phyloP scores from a whole-genome alignment of 2,888 invertebrate species.

The Pterostichus madidus region DNA sequence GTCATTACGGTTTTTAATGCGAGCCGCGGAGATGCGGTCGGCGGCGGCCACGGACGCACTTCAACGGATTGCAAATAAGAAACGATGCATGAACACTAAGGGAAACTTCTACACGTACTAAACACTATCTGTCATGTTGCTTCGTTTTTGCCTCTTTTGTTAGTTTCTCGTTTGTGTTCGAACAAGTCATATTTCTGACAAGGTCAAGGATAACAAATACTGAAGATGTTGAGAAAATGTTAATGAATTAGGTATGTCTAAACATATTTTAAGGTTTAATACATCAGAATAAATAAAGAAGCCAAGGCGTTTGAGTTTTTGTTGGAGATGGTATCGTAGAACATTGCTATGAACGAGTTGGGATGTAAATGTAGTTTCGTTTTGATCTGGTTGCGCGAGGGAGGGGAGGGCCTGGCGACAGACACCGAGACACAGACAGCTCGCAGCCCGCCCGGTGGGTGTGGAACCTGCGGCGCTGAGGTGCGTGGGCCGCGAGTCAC shows the following conservation, averaged over 20 bases:
- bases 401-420: slow-evolving; percentile 32
- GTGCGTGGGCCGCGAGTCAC: slow-evolving; percentile 63
- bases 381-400: slow-evolving; percentile 22
- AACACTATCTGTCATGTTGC: too few relatives aligned
- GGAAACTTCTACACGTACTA: slow-evolving; percentile 26
- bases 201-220: slow-evolving; percentile 17
- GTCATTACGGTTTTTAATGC: slow-evolving; percentile 65
- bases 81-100: slow-evolving; percentile 33
- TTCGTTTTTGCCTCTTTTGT: too few relatives aligned
- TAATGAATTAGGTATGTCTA: slow-evolving; percentile 13
- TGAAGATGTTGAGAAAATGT: slow-evolving; percentile 6
- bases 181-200: neutral
- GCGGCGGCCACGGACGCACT: slow-evolving; percentile 41
- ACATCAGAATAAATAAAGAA: slow-evolving; percentile 33
- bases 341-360: slow-evolving; percentile 4
- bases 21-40: slow-evolving; percentile 52
- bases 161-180: too few relatives aligned
- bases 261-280: slow-evolving; percentile 25
- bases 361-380: slow-evolving; percentile 50
- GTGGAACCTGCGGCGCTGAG: slow-evolving; percentile 47
- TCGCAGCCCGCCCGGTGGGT: slow-evolving; percentile 49
- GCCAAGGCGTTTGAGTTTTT: slow-evolving; percentile 38
- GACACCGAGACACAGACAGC: slow-evolving; percentile 8
- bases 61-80: slow-evolving; percentile 51
- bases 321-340: slow-evolving; percentile 6